Percentiles rank a stretch among this genome's conserved stretches.
Evolutionary conservation across 2,888 invertebrate species (phyloP).

Genomic region (Lithophane leautieri): DNA sequence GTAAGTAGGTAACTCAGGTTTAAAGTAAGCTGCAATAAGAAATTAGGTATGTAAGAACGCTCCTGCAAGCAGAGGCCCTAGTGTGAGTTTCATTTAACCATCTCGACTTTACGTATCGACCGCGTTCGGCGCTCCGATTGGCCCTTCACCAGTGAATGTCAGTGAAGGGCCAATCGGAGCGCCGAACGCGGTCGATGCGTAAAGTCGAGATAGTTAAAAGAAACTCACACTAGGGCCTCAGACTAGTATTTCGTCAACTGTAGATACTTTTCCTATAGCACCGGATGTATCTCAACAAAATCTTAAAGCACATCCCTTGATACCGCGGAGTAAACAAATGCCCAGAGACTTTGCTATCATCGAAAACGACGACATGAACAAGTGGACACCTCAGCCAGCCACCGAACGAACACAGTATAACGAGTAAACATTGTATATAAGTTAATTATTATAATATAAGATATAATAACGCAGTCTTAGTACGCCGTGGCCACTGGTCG

Average conservation of each 20-base stretch:
- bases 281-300: background rate
- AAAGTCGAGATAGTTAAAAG: no score
- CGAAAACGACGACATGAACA: conserved; percentile 59
- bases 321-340: conserved; percentile 30
- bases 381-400: conserved; percentile 62
- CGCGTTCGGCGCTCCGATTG: no score
- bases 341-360: conserved; percentile 49
- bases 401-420: conserved; percentile 72
- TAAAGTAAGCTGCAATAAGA: background rate
- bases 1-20: background rate
- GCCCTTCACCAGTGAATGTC: no score
- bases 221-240: no score
- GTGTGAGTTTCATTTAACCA: no score
- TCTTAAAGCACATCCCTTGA: background rate
- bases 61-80: background rate
- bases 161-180: no score
- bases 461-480: conserved; percentile 87
- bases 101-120: no score
- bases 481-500: conserved; percentile 79
- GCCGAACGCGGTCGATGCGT: no score
- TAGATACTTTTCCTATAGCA: background rate
- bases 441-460: conserved; percentile 64
- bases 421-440: conserved; percentile 84
- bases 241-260: background rate
- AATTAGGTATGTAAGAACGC: background rate